Evolutionary conservation across 2,888 invertebrate species (phyloP), one percentile per base, ranked within the genome.

Genomic region (Yponomeuta malinellus): DNA sequence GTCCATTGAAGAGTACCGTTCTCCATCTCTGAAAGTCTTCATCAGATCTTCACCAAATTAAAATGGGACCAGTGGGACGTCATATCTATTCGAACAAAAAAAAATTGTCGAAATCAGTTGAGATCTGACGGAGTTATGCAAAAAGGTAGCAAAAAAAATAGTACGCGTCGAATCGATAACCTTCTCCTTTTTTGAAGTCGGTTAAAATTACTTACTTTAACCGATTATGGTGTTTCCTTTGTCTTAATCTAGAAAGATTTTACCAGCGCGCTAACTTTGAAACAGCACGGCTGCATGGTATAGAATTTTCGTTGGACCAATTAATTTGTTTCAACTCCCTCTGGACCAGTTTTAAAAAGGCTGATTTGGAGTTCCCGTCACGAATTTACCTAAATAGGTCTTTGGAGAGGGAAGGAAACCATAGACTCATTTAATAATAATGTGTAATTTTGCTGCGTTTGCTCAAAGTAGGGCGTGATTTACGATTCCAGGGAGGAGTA

Each of bases 331-430:
- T 10, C 10, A 59, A 59, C 52, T 59, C 52, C 15, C 65, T 31
- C 65, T 12, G 65, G 52, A 15, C 29, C 2, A 29, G 65, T 33
- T 65, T 33, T 65, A 65, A 65, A 31, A 65, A 29, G 65, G 12
- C 31, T 29, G 29, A 64, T 71, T 72, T 72, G 72, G 71, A 63
- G 68, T 73, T 43, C 74, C 52, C 67, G 73, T 75, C 75, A 74
- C 74, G 74, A 72, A 72, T 74, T 66, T 71, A 71, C 74, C 73
- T 80, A 82, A 81, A 59, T 59, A 15, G 52, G 15, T 59, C 52
- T 15, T 59, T 59, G 12, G 52, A 15, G 52, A 59, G 52, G 52
- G 43, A 15, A 59, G 52, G 3, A 59, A 59, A 59, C 15, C 52
- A 59, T 59, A 43, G 43, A 43, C 8, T 43, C 43, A 43, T 8